Percentiles rank a stretch among this genome's conserved stretches.
Evolutionary conservation across 1,140 invertebrate genomes (phyloP).

Genomic region (Drosophila miranda): DNA sequence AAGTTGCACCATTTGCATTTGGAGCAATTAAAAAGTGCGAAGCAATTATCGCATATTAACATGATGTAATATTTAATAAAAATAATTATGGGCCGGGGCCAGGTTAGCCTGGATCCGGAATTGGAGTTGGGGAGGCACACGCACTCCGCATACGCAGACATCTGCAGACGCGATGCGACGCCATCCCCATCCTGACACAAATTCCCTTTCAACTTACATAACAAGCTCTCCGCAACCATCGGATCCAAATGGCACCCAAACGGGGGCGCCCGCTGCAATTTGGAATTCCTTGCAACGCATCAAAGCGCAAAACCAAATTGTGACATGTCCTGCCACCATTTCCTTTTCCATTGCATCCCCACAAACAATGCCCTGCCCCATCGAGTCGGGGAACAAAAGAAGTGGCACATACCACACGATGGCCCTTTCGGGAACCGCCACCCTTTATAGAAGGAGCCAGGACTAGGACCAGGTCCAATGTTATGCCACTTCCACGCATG

Average conservation of each 20-base stretch:
- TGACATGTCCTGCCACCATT: constrained; percentile 41
- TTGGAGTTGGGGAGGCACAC: constrained; percentile 9
- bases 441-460: not conserved
- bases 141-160: constrained; percentile 49
- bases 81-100: constrained; percentile 23
- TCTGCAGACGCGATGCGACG: constrained; percentile 25
- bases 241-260: constrained; percentile 21
- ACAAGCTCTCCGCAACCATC: constrained; percentile 14
- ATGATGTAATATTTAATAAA: constrained; percentile 30
- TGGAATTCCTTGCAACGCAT: constrained; percentile 48
- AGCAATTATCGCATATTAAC: constrained; percentile 36
- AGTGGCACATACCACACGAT: constrained; percentile 22
- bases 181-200: constrained; percentile 47
- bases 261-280: constrained; percentile 39
- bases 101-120: not conserved
- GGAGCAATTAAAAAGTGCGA: constrained; percentile 38
- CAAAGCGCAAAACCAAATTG: constrained; percentile 48
- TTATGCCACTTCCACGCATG: constrained; percentile 36
- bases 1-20: constrained; percentile 6
- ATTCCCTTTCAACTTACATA: constrained; percentile 52
- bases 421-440: constrained; percentile 5
- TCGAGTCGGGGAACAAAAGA: constrained; percentile 27
- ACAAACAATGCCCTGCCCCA: constrained; percentile 41
- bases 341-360: not conserved
- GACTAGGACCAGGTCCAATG: not conserved